Percentiles rank a stretch among this genome's conserved stretches.
Conservation (phyloP, 2,797 vertebrate genomes). For the Hyperoplus lanceolatus region DNA sequence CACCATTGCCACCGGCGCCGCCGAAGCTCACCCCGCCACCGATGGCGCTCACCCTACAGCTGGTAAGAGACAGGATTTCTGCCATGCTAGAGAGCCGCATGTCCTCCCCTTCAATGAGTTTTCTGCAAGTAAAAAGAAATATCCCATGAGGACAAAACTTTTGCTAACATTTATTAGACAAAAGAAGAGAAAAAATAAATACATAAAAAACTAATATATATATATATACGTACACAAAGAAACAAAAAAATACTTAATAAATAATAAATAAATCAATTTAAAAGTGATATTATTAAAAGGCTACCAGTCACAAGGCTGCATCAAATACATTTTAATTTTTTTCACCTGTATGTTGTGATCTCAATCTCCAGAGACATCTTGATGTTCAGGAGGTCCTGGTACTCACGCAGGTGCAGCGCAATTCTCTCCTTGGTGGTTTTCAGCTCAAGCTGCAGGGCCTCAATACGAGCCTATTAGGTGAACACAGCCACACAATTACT, state of each 20-base stretch:
- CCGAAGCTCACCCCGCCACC: slow-evolving; percentile 65
- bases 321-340: background rate
- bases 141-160: background rate
- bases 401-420: slow-evolving; percentile 84
- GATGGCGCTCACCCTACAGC: slow-evolving; percentile 67
- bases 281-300: too few species aligned
- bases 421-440: slow-evolving; percentile 85
- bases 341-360: slow-evolving; percentile 87
- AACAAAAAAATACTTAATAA: too few species aligned
- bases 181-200: too few species aligned
- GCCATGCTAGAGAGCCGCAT: slow-evolving; percentile 80
- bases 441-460: slow-evolving; percentile 82
- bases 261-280: too few species aligned
- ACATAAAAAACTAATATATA: too few species aligned
- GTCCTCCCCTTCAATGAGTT: slow-evolving; percentile 87
- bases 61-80: slow-evolving; percentile 74
- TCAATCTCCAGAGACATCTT: slow-evolving; percentile 89
- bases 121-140: slow-evolving; percentile 65
- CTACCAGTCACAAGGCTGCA: too few species aligned
- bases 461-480: slow-evolving; percentile 78
- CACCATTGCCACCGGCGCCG: slow-evolving; percentile 33
- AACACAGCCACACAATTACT: slow-evolving; percentile 21
- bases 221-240: too few species aligned
- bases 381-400: slow-evolving; percentile 87
- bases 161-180: background rate